Percentiles rank a stretch among this genome's conserved stretches.
These are phyloP conservation scores for Sericinus montela DNA, from an alignment of 2,888 invertebrate genomes.

Conservation along the genomic window DNA sequence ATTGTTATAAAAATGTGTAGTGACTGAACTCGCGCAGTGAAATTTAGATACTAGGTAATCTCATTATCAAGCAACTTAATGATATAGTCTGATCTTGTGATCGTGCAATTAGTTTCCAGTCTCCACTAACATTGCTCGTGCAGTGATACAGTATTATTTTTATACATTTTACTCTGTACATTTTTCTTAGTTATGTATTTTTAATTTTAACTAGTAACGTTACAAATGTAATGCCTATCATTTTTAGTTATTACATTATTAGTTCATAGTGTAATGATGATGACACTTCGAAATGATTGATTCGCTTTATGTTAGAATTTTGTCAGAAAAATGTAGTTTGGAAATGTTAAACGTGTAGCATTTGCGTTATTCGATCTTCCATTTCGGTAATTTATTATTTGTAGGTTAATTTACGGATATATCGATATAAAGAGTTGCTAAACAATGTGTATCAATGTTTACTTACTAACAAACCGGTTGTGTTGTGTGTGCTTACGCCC, in stretches of 20 bases:
- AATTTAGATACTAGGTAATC: slow-evolving; percentile 1
- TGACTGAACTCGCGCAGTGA: slow-evolving; percentile 8
- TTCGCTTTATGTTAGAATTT: slow-evolving; percentile 23
- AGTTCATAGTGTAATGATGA: slow-evolving; percentile 18
- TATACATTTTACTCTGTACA: slow-evolving; percentile 69
- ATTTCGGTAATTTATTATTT: slow-evolving; percentile 70
- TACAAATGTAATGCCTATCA: slow-evolving; percentile 33
- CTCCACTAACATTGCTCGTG: slow-evolving; percentile 59
- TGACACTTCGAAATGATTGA: slow-evolving; percentile 13
- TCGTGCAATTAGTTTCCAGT: slow-evolving; percentile 29
- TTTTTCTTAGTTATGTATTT: slow-evolving; percentile 52
- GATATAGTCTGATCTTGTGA: slow-evolving; percentile 16
- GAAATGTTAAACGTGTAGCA: slow-evolving; percentile 26
- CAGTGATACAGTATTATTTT: slow-evolving; percentile 76
- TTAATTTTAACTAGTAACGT: slow-evolving; percentile 38
- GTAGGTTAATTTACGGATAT: slow-evolving; percentile 60
- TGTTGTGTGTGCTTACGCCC: slow-evolving; percentile 75
- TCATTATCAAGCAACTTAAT: slow-evolving; percentile 4
- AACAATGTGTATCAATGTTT: slow-evolving; percentile 64
- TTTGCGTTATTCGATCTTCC: slow-evolving; percentile 60
- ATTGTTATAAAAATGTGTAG: background rate
- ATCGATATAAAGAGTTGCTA: slow-evolving; percentile 61
- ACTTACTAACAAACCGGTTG: slow-evolving; percentile 77
- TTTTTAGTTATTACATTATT: slow-evolving; percentile 9
- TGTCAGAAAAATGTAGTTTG: slow-evolving; percentile 21